phyloP scores from a whole-genome alignment of 1,140 invertebrate genomes.

The Piezodorus guildinii region DNA sequence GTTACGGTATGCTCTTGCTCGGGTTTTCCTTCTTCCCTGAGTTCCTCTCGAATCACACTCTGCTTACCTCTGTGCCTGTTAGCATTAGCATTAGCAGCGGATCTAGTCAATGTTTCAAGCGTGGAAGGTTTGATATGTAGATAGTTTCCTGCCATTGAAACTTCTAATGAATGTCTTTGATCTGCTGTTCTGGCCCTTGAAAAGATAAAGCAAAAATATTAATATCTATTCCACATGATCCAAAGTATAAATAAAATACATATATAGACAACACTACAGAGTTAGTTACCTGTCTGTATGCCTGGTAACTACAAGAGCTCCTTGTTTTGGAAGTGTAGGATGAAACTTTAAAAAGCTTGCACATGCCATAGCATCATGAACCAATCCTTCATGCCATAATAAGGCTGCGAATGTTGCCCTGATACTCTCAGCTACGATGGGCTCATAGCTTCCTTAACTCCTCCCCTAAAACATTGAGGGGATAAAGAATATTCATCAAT shows the following conservation, averaged over 20 bases:
- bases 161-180: conserved; percentile 30
- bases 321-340: conserved; percentile 70
- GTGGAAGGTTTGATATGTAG: conserved; percentile 66
- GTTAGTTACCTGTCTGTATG: conserved; percentile 34
- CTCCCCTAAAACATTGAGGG: conserved; percentile 32
- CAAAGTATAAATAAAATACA: background rate
- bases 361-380: conserved; percentile 94
- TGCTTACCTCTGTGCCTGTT: conserved; percentile 46
- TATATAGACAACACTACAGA: background rate
- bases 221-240: no score
- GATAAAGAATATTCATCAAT: no score
- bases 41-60: conserved; percentile 46
- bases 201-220: background rate
- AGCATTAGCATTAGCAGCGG: conserved; percentile 57
- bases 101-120: conserved; percentile 59
- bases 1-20: conserved; percentile 42
- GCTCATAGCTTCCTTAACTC: conserved; percentile 71
- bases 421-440: conserved; percentile 87
- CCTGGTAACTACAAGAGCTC: conserved; percentile 56
- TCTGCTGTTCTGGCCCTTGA: conserved; percentile 21
- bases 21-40: conserved; percentile 22
- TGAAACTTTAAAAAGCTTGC: conserved; percentile 94
- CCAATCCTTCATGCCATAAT: conserved; percentile 93
- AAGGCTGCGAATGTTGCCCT: conserved; percentile 90
- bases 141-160: conserved; percentile 44